These are phyloP conservation scores for Drosophila equinoxialis DNA, from an alignment of 1,140 invertebrate genomes.

Conservation along the genomic window DNA sequence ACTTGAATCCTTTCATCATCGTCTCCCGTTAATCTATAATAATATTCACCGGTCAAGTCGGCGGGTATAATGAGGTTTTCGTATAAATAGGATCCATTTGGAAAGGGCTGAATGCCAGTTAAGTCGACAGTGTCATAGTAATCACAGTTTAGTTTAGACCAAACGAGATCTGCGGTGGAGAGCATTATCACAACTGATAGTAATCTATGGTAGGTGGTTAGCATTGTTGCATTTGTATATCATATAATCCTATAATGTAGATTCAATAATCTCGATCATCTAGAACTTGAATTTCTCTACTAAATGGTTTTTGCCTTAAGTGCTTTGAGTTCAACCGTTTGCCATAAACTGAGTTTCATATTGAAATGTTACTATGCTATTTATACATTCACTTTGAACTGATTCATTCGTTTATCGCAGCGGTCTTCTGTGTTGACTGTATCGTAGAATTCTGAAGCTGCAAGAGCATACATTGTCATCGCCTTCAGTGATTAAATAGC, in stretches of 20 bases:
- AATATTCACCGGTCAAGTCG: slow-evolving; percentile 43
- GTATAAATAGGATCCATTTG: slow-evolving; percentile 62
- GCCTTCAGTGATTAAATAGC: too few species aligned
- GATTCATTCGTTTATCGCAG: too few species aligned
- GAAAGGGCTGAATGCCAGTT: slow-evolving; percentile 17
- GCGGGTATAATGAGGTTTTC: slow-evolving; percentile 52
- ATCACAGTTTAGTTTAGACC: slow-evolving; percentile 31
- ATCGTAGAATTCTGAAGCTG: too few species aligned
- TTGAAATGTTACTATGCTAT: background rate
- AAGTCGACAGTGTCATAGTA: slow-evolving; percentile 64
- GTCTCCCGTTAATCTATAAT: slow-evolving; percentile 34
- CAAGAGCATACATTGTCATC: too few species aligned
- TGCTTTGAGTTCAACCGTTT: background rate
- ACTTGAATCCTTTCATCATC: slow-evolving; percentile 17
- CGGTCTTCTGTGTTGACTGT: too few species aligned
- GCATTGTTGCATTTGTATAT: background rate
- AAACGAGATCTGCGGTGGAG: background rate
- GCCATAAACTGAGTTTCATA: background rate
- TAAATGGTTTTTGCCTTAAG: background rate
- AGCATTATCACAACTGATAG: background rate
- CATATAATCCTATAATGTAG: too few species aligned
- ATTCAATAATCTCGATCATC: too few species aligned
- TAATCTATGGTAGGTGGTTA: background rate
- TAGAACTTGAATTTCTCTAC: too few species aligned
- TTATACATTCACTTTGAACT: too few species aligned